Evolutionary conservation across 1,140 invertebrate species (phyloP), one percentile per base, ranked within the genome.

Genomic region (Cydia amplana): DNA sequence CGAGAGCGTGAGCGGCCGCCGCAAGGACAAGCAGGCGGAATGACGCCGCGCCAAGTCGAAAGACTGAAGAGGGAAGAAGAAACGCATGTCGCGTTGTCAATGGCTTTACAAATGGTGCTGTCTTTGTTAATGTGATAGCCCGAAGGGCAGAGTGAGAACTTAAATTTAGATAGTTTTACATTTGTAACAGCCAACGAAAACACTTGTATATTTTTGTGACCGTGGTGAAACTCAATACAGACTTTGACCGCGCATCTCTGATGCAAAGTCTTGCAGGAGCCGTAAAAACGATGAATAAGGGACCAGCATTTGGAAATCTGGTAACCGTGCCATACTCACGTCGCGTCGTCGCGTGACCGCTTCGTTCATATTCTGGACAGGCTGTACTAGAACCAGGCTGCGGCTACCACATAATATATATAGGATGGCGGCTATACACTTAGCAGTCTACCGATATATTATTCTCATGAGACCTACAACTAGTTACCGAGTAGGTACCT

Each of bases 21-120:
- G 77, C 43, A 78, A 82, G 46, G 76, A 78, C 6, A 75, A 74
- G 46, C 77, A 78, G 25, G 63, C 60, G 4, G 75, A 74, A 16
- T 70, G 65, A 64, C 23, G 65, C 28, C 65, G 65, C n/a, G 65
- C 65, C 65, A 75, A 43, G 74, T 51, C 25, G 63, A 75, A 72
- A 72, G 65, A 70, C 43, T 70, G 43, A 75, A 75, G 65, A 23
- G 65, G 28, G 75, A 65, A 46, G 55, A 76, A 73, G 60, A 72
- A 75, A 20, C 73, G 74, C 67, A 77, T 76, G 74, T 65, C 77
- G 64, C 73, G 67, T 36, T 43, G 78, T 43, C 51, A 46, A 49
- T 79, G 78, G 78, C 77, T 83, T 78, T 83, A 83, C 46, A 65
- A 63, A 63, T 83, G 82, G 82, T 83, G 82, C 76, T 80, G 67